These are phyloP conservation scores for Eunapius fragilis DNA, from an alignment of 37 sponge, comb jelly and placozoan genomes.

Conservation along the genomic window DNA sequence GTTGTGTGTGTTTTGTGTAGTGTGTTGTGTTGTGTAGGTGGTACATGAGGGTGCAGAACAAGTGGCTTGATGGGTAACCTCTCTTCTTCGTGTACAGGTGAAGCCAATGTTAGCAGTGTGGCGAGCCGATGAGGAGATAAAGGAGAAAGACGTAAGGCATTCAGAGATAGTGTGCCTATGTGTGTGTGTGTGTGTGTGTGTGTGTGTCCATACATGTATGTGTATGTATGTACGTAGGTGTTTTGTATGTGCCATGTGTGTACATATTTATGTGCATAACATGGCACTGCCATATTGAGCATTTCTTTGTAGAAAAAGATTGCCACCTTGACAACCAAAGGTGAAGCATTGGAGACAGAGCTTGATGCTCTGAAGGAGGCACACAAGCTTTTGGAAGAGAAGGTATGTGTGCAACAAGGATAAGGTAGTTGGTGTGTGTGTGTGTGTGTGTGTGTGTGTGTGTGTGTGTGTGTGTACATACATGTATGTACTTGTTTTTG, in stretches of 20 bases:
- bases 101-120: slow-evolving; percentile 89
- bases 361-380: slow-evolving; percentile 66
- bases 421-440: neutral
- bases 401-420: slow-evolving; percentile 34
- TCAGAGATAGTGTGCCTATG: too few relatives aligned
- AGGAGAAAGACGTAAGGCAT: slow-evolving; percentile 70
- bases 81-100: slow-evolving; percentile 15
- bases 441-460: neutral
- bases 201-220: neutral
- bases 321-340: slow-evolving; percentile 68
- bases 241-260: too few relatives aligned
- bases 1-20: neutral
- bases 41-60: neutral
- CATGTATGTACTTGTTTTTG: slow-evolving; percentile 7
- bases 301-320: slow-evolving; percentile 62
- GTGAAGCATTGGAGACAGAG: slow-evolving; percentile 74
- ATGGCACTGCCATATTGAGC: neutral
- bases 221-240: too few relatives aligned
- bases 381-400: slow-evolving; percentile 60
- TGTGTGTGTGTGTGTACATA: neutral
- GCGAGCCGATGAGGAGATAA: slow-evolving; percentile 88
- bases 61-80: neutral
- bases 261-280: too few relatives aligned
- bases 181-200: neutral
- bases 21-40: neutral